Evolutionary conservation across 2,797 vertebrate genomes (phyloP), one percentile per base, ranked within the genome.

Genomic region (Acipenser ruthenus): DNA sequence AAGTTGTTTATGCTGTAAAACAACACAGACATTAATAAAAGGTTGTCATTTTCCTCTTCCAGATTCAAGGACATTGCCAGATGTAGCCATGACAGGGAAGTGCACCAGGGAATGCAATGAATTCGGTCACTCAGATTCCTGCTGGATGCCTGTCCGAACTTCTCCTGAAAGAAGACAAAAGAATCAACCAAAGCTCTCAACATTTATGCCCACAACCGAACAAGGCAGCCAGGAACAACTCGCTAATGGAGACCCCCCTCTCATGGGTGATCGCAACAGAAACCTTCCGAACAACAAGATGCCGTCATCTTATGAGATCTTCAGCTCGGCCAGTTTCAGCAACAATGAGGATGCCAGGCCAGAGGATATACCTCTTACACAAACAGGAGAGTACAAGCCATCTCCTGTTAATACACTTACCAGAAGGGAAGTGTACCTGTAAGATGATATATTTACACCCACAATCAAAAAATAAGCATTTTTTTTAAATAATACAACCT

Each of bases 381-480:
- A 95, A 80, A 92, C 94, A 68, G 94, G 94, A 84, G 89, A 91
- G 71, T 96, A 95, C 88, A 97, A 97, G 91, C 95, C 95, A 86
- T 91, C 95, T 68, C 95, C 96, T 79, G 95, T 96, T 86, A 94
- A 91, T 78, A 96, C 95, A 63, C 86, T 99, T 82, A 93, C 95
- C 69, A 94, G 95, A 86, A 92, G 95, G 74, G 96, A 99, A 88
- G 95, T 97, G 78, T 97, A 96, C 84, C 95, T 99, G 93, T 97
- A 93, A 93, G 86, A 37, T 37, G 37, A 37, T 37, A 37, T 37
- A 37, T 37, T 37, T 37, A 37, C 37, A 4, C 37, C 37, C 37
- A 37, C 3, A 37, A 37, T 37, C 0, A 5, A 37, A 37, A 37
- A 37, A 37, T 37, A 37, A 37, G 37, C 3, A 37, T 37, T 37